Conservation (phyloP, 2,797 vertebrate genomes). For the Bradypus variegatus region DNA sequence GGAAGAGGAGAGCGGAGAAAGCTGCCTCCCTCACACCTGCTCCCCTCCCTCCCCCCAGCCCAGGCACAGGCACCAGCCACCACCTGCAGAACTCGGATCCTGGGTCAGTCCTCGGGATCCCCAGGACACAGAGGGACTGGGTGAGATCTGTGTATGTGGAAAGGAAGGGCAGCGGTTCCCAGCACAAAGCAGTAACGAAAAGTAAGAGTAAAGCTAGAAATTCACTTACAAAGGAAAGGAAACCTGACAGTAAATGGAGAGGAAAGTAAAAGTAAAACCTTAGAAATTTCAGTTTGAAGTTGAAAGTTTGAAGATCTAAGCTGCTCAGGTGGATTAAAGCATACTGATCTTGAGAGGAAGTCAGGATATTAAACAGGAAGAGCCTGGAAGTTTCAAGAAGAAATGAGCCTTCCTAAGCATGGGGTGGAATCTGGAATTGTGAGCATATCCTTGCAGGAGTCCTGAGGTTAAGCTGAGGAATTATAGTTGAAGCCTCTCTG, state of each 20-base stretch:
- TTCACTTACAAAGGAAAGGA: neutral
- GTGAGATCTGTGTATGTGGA: neutral
- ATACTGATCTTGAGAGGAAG: slow-evolving; percentile 38
- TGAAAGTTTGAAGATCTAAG: slow-evolving; percentile 47
- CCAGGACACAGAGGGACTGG: neutral
- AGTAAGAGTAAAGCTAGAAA: neutral
- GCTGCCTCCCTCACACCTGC: neutral
- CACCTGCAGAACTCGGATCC: neutral
- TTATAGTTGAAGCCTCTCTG: neutral
- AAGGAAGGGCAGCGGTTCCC: neutral
- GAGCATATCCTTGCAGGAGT: accelerated
- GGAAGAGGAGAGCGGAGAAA: neutral
- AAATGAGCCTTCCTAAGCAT: neutral
- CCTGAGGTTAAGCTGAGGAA: neutral
- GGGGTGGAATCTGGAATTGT: neutral
- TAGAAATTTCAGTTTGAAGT: slow-evolving; percentile 20
- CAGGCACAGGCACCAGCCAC: too few species aligned
- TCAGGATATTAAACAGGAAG: slow-evolving; percentile 4
- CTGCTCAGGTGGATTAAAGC: slow-evolving; percentile 53
- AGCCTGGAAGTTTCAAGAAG: neutral
- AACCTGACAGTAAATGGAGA: slow-evolving; percentile 10
- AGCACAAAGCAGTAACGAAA: neutral
- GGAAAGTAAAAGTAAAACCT: slow-evolving; percentile 26
- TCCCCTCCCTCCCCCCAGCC: neutral
- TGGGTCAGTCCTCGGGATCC: neutral